phyloP scores from a whole-genome alignment of 2,888 invertebrate genomes.

The Sphaerophoria rueppellii region DNA sequence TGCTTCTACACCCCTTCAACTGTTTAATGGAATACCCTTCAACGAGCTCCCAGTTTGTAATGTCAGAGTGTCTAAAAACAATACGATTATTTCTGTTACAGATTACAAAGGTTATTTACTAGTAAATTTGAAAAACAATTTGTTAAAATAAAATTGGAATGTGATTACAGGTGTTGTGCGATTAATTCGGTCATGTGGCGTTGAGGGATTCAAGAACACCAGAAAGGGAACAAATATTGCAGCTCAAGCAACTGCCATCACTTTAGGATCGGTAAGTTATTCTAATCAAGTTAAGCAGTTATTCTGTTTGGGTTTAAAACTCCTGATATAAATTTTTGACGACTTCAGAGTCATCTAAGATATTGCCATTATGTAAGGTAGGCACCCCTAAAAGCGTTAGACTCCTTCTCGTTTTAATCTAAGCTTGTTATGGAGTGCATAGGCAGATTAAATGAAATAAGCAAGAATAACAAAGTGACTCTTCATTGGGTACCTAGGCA shows the following conservation, averaged over 20 bases:
- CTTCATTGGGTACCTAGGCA: too few relatives aligned
- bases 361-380: too few relatives aligned
- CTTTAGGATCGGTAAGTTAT: constrained; percentile 87
- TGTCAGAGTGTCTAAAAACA: constrained; percentile 92
- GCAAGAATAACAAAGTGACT: too few relatives aligned
- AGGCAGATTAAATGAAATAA: too few relatives aligned
- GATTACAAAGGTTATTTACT: constrained; percentile 85
- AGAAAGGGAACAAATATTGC: constrained; percentile 98
- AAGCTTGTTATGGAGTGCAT: too few relatives aligned
- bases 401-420: too few relatives aligned
- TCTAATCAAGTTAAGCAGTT: too few relatives aligned
- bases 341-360: too few relatives aligned
- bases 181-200: constrained; percentile 89
- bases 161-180: constrained; percentile 83
- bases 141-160: constrained; percentile 13
- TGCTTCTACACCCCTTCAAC: constrained; percentile 86
- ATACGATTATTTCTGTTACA: constrained; percentile 91
- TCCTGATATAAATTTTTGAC: too few relatives aligned
- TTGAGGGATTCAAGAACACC: constrained; percentile 97
- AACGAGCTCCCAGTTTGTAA: constrained; percentile 92
- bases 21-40: constrained; percentile 90
- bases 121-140: constrained; percentile 5
- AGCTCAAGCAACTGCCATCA: constrained; percentile 96
- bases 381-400: too few relatives aligned
- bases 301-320: too few relatives aligned